These are phyloP conservation scores for Apodemia zela DNA, from an alignment of 2,888 invertebrate genomes.

Conservation along the genomic window DNA sequence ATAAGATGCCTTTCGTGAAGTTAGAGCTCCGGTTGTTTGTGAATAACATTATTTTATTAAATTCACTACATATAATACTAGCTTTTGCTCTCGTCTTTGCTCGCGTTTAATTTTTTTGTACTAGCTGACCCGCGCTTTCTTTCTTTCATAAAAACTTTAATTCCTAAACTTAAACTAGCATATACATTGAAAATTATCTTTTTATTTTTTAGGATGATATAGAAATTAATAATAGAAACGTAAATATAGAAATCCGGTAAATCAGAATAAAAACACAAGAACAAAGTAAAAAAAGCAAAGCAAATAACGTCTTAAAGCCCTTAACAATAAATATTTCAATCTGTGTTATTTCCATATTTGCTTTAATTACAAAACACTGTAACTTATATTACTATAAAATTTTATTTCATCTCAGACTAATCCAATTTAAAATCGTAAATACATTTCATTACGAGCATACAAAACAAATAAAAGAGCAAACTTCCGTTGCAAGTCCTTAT, in stretches of 20 bases:
- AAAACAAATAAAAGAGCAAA: constrained; percentile 30
- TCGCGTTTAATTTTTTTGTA: neutral
- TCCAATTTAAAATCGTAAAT: constrained; percentile 17
- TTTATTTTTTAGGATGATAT: no score
- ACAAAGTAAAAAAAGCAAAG: no score
- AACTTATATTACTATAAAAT: neutral
- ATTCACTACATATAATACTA: neutral
- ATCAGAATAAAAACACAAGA: no score
- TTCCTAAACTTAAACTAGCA: no score
- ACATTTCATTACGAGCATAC: constrained; percentile 17
- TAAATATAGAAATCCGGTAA: no score
- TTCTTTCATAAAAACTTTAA: no score
- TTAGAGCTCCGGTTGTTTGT: constrained; percentile 2
- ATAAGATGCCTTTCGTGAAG: constrained; percentile 16
- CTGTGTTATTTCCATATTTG: neutral
- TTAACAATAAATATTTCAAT: neutral
- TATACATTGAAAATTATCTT: no score
- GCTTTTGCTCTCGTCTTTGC: neutral
- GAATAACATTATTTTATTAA: neutral
- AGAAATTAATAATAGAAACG: no score
- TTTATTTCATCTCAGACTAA: constrained; percentile 3
- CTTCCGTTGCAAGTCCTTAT: constrained; percentile 25
- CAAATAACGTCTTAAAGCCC: no score
- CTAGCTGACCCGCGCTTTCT: no score
- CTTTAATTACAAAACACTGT: neutral